A percentile compares a stretch with the other conserved stretches of the same genome.
Conservation (phyloP, 2,797 vertebrate species). For the Aplochiton taeniatus region DNA sequence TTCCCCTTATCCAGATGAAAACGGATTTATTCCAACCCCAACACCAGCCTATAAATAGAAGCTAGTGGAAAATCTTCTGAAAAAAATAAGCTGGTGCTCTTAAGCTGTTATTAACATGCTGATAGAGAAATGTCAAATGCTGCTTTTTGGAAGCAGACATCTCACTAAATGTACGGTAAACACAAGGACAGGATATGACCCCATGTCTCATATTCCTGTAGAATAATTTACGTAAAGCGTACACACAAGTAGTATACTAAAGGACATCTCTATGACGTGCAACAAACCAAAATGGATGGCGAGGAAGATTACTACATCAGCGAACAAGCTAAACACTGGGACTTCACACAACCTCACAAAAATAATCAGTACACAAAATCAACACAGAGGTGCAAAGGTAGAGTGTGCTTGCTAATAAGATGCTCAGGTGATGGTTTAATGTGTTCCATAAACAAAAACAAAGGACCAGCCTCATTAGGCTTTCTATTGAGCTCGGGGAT, state of each 20-base stretch:
- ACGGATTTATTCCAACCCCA: conserved; percentile 77
- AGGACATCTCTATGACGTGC: neutral
- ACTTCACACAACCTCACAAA: neutral
- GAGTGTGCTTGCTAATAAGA: too few relatives aligned
- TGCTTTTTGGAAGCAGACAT: conserved; percentile 49
- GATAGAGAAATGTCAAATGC: conserved; percentile 70
- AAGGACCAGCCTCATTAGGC: too few relatives aligned
- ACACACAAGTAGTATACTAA: too few relatives aligned
- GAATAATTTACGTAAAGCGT: too few relatives aligned
- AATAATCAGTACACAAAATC: too few relatives aligned
- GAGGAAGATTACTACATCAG: neutral
- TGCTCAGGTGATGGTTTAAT: too few relatives aligned
- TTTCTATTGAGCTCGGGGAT: too few relatives aligned
- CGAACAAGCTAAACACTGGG: neutral
- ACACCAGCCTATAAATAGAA: conserved; percentile 77
- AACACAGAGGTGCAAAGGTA: too few relatives aligned
- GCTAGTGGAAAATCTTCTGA: conserved; percentile 73
- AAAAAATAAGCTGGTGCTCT: conserved; percentile 63
- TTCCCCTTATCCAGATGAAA: conserved; percentile 77
- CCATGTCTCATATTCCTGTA: too few relatives aligned
- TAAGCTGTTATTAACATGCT: conserved; percentile 79
- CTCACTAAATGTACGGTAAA: conserved; percentile 36
- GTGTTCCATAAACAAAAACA: too few relatives aligned
- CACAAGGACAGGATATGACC: neutral
- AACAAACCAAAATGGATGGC: neutral